Evolutionary conservation across 2,113 vertebrate species (phyloP).

Genomic region (Helogale parvula): DNA sequence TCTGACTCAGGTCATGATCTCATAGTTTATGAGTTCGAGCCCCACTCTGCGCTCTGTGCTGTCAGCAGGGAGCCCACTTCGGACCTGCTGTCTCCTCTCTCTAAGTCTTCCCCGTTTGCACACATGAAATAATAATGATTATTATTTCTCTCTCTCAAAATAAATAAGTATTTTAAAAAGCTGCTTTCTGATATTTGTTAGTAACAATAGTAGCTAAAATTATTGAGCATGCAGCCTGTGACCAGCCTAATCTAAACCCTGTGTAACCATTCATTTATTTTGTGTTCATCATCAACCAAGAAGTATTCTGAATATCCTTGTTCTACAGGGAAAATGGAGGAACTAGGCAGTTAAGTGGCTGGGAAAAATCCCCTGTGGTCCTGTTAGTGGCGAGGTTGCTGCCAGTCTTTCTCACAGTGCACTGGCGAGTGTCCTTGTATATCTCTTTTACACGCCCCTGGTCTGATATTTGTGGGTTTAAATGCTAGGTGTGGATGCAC

Average conservation of each 20-base stretch:
- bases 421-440: background rate
- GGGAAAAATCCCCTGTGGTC: background rate
- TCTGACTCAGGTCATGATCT: too few relatives aligned
- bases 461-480: background rate
- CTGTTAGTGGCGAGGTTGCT: background rate
- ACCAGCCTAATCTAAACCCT: background rate
- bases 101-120: background rate
- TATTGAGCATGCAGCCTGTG: background rate
- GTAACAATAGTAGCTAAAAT: background rate
- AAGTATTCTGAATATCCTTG: background rate
- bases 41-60: too few relatives aligned
- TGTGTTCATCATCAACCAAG: background rate
- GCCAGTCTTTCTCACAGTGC: background rate
- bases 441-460: background rate
- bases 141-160: too few relatives aligned
- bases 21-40: too few relatives aligned
- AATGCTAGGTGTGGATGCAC: background rate
- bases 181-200: background rate
- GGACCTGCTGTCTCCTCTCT: too few relatives aligned
- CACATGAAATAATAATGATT: too few relatives aligned
- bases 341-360: background rate
- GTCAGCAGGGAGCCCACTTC: too few relatives aligned
- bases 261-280: too few relatives aligned
- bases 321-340: background rate
- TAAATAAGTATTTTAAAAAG: too few relatives aligned